Percentiles rank a stretch among this genome's conserved stretches.
These are phyloP conservation scores for Anastrepha obliqua DNA, from an alignment of 1,140 invertebrate species.

Conservation along the genomic window DNA sequence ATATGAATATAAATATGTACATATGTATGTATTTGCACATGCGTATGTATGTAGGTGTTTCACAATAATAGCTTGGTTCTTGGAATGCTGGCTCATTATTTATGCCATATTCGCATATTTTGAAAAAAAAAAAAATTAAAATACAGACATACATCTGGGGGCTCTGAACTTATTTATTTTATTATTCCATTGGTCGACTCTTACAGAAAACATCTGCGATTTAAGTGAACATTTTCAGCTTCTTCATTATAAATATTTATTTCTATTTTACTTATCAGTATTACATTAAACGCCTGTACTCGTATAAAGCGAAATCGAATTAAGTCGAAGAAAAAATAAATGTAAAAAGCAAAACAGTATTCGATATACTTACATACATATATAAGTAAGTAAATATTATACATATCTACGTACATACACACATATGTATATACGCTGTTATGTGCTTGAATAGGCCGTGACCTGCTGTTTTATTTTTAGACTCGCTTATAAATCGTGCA, in stretches of 20 bases:
- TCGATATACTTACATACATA: background rate
- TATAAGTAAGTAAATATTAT: constrained; percentile 24
- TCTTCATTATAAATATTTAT: constrained; percentile 37
- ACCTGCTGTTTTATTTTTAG: constrained; percentile 73
- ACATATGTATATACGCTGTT: background rate
- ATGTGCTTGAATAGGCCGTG: constrained; percentile 70
- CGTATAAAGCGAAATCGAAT: constrained; percentile 42
- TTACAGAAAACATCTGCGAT: constrained; percentile 49
- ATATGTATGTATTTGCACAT: background rate
- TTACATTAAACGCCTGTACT: background rate
- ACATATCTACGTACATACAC: constrained; percentile 54
- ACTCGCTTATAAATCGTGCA: constrained; percentile 73
- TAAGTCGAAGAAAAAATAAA: constrained; percentile 26
- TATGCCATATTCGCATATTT: background rate
- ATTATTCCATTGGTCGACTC: background rate
- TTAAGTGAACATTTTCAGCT: constrained; percentile 17
- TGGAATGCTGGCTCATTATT: constrained; percentile 4
- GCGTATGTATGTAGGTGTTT: background rate
- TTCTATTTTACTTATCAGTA: constrained; percentile 51
- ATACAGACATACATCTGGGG: background rate
- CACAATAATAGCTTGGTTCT: background rate
- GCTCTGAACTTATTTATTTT: constrained; percentile 43
- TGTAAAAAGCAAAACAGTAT: constrained; percentile 8
- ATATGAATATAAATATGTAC: background rate
- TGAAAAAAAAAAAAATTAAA: background rate